Evolutionary conservation across 2,888 invertebrate species (phyloP), one percentile per base, ranked within the genome.

Genomic region (Diplolepis rosae): DNA sequence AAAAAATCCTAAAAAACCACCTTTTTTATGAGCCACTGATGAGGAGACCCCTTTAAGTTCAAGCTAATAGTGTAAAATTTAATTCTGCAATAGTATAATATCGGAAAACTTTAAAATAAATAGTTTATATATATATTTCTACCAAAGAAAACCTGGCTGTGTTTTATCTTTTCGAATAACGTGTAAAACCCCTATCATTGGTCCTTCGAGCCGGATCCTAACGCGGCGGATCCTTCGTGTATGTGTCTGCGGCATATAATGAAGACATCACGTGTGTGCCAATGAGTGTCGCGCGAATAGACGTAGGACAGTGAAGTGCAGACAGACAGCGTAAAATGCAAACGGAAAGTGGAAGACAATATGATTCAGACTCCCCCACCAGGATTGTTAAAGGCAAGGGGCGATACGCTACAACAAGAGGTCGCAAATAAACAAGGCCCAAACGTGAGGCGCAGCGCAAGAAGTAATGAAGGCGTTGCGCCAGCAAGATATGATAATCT

Each of bases 181-280:
- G n/a, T n/a, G n/a, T n/a, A 39, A 39, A 11, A 39, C n/a, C n/a
- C 51, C 24, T 27, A 51, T n/a, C 51, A 51, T 54, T 54, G 54
- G 54, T 54, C 54, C 54, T 56, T 56, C 35, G 35, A 56, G 32
- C 56, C 35, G 13, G 22, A 56, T 56, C 35, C 32, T 22, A 18
- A 32, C 30, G 56, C 35, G 32, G 54, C 18, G 54, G 32, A 30
- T 54, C 32, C 54, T 15, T 54, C 54, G 54, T 30, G 18, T 9
- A 9, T 2, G 54, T 30, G 4, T 30, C 6, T 4, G 30, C 30
- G 54, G 30, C 9, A n/a, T 54, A 32, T 28, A 18, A 30, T 52
- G 15, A 52, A 28, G 52, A 52, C 30, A 28, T 52, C 7, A 30
- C 52, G 7, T 52, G 2, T 54, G 30, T 54, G 30, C 28, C 28